Percentiles rank a stretch among this genome's conserved stretches.
These are phyloP conservation scores for Crypturellus tataupa DNA, from an alignment of 2,797 vertebrate genomes.

Conservation along the genomic window DNA sequence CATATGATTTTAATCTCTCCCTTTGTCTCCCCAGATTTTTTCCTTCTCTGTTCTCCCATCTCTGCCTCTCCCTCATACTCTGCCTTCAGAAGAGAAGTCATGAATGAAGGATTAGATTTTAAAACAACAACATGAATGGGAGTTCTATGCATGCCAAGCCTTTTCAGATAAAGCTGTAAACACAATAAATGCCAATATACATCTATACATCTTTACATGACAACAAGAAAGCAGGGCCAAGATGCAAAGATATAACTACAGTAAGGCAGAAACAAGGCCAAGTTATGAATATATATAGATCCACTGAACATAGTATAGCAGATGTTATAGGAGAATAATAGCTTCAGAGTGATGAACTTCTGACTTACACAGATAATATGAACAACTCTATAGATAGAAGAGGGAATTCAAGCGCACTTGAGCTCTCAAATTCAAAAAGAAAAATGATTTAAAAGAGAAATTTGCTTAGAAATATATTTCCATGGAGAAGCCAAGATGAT, in stretches of 20 bases:
- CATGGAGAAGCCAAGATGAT: accelerated
- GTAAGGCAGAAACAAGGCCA: neutral
- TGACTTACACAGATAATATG: neutral
- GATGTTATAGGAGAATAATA: neutral
- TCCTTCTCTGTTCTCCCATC: neutral
- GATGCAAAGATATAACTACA: neutral
- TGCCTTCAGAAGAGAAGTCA: neutral
- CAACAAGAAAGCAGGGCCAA: neutral
- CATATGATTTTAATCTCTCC: conserved; percentile 16
- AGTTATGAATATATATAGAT: neutral
- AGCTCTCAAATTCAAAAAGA: neutral
- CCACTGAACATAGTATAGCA: neutral
- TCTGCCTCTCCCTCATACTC: neutral
- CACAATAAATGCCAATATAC: neutral
- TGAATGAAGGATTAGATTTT: neutral
- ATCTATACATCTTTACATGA: neutral
- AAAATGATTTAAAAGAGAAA: neutral
- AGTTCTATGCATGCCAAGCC: accelerated
- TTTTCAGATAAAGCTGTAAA: conserved; percentile 4
- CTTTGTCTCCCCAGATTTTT: neutral
- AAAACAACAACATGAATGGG: neutral
- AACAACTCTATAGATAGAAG: neutral
- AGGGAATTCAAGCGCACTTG: neutral
- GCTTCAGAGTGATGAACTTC: neutral
- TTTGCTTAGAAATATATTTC: neutral